Percentiles rank a stretch among this genome's conserved stretches.
Evolutionary conservation across 92 coral and sea anemone genomes (phyloP).

Genomic region (Paramuricea clavata): DNA sequence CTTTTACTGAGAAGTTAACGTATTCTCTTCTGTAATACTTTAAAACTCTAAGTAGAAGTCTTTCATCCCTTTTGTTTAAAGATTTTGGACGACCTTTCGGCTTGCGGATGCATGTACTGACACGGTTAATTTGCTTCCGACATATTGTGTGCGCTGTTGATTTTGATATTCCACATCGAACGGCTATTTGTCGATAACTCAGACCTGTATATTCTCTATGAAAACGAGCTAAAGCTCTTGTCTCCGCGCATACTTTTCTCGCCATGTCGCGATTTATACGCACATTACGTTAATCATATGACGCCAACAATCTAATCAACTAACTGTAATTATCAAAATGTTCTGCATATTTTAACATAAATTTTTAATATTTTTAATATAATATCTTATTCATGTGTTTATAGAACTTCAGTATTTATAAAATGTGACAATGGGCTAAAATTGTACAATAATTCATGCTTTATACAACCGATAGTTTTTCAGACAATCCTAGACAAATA

Average conservation of each 20-base stretch:
- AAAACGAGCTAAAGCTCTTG: constrained; percentile 2
- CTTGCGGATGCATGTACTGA: neutral
- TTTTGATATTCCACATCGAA: neutral
- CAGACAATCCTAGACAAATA: too few species aligned
- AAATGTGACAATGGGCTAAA: too few species aligned
- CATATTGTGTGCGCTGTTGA: neutral
- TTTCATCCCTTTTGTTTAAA: neutral
- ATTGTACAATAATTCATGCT: too few species aligned
- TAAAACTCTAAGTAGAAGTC: neutral
- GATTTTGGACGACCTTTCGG: neutral
- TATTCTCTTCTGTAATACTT: neutral
- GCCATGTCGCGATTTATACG: neutral
- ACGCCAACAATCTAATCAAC: neutral
- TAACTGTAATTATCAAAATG: neutral
- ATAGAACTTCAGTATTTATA: too few species aligned
- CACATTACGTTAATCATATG: neutral
- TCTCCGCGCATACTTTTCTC: neutral
- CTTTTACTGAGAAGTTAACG: neutral
- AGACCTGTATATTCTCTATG: neutral
- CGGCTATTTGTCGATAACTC: neutral
- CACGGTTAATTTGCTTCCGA: neutral
- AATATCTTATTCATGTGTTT: too few species aligned
- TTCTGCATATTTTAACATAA: neutral
- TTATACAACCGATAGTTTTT: too few species aligned
- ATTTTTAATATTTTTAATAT: neutral